phyloP scores from a whole-genome alignment of 2,797 vertebrate species.

The Nannoperca australis region DNA sequence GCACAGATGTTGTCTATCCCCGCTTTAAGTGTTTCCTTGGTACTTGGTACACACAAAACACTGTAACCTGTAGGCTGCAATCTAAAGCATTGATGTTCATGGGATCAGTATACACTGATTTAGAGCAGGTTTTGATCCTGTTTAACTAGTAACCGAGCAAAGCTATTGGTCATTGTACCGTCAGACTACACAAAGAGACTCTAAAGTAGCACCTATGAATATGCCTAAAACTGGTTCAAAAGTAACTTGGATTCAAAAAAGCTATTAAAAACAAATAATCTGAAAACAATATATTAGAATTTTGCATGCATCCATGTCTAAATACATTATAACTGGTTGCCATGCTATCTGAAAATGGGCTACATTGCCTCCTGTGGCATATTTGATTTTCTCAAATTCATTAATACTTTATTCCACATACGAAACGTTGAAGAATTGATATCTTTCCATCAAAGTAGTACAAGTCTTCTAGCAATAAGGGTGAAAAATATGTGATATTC shows the following conservation, averaged over 20 bases:
- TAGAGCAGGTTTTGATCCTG: neutral
- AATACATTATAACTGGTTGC: neutral
- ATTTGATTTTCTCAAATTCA: neutral
- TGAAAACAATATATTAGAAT: neutral
- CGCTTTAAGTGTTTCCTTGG: no score
- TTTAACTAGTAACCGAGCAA: neutral
- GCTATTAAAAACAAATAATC: neutral
- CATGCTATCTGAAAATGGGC: neutral
- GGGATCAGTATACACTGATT: no score
- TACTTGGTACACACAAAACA: no score
- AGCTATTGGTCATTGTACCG: neutral
- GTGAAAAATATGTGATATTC: no score
- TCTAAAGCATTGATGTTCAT: no score
- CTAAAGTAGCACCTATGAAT: neutral
- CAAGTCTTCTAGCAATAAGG: no score
- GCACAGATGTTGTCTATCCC: no score
- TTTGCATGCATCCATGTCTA: neutral
- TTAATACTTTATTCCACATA: neutral
- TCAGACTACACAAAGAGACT: neutral
- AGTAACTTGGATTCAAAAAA: neutral
- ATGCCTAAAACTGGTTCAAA: neutral
- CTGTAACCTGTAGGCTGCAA: no score
- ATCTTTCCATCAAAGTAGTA: no score
- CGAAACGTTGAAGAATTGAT: neutral
- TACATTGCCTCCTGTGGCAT: neutral